Conservation (phyloP, 2,113 vertebrate species). For the Syngnathus scovelli region DNA sequence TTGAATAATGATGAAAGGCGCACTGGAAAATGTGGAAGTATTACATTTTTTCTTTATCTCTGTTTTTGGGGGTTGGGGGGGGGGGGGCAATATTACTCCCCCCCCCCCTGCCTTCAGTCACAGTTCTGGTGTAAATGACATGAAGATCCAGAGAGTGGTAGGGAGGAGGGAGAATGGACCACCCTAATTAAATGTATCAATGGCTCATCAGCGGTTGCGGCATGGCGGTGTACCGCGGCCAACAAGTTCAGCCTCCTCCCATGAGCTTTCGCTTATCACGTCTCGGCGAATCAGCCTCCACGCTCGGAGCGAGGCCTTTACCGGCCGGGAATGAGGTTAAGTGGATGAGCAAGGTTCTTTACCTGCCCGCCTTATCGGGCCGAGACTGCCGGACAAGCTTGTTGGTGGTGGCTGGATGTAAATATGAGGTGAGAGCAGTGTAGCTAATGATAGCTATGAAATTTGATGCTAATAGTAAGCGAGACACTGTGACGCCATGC, state of each 20-base stretch:
- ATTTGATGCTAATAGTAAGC: slow-evolving; percentile 4
- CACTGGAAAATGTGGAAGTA: slow-evolving; percentile 99
- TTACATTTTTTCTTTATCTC: slow-evolving; percentile 86
- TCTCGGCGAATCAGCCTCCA: slow-evolving; percentile 8
- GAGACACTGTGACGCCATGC: slow-evolving; percentile 5
- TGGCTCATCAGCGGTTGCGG: slow-evolving; percentile 59
- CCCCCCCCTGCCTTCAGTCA: slow-evolving; percentile 49
- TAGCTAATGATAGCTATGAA: slow-evolving; percentile 1
- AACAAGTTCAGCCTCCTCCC: slow-evolving; percentile 57
- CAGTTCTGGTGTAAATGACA: slow-evolving; percentile 53
- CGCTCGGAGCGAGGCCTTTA: not conserved
- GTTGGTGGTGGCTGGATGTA: slow-evolving; percentile 36
- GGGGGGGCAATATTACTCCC: slow-evolving; percentile 51
- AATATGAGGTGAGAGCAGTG: slow-evolving; percentile 5
- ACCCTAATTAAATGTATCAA: slow-evolving; percentile 69
- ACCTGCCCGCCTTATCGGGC: slow-evolving; percentile 57
- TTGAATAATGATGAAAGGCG: slow-evolving; percentile 99
- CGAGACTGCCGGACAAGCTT: slow-evolving; percentile 44
- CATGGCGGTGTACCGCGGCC: slow-evolving; percentile 35
- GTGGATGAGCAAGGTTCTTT: slow-evolving; percentile 43
- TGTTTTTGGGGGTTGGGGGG: slow-evolving; percentile 55
- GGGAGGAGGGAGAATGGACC: slow-evolving; percentile 52
- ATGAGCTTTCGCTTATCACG: slow-evolving; percentile 54
- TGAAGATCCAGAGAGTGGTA: slow-evolving; percentile 37
- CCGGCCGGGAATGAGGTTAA: slow-evolving; percentile 24